Percentiles rank a stretch among this genome's conserved stretches.
phyloP scores from a whole-genome alignment of 92 coral and sea anemone species.

The Hydrozoanthus gracilis region DNA sequence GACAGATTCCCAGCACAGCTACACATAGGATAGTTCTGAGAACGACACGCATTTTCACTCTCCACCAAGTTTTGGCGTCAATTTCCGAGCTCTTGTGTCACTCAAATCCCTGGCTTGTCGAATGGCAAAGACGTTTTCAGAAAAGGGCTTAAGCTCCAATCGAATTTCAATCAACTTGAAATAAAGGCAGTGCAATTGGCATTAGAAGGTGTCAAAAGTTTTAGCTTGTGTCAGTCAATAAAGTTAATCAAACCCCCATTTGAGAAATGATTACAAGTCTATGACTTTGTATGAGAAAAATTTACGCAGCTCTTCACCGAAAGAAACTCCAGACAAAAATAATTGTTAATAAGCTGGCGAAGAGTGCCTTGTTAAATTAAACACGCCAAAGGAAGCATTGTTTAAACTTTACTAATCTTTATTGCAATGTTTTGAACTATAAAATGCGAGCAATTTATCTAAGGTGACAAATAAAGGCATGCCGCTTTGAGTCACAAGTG shows the following conservation, averaged over 20 bases:
- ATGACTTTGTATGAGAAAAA: conserved; percentile 18
- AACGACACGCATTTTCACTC: conserved; percentile 57
- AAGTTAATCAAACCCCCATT: conserved; percentile 76
- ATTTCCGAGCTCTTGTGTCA: conserved; percentile 44
- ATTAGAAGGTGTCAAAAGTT: conserved; percentile 96
- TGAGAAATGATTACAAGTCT: conserved; percentile 72
- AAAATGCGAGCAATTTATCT: conserved; percentile 58
- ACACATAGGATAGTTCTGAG: conserved; percentile 22
- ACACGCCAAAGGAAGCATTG: conserved; percentile 60
- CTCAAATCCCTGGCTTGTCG: conserved; percentile 44
- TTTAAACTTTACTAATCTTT: conserved; percentile 61
- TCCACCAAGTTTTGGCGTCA: conserved; percentile 42
- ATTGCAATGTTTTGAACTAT: conserved; percentile 63
- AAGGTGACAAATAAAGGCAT: conserved; percentile 67
- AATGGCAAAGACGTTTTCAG: conserved; percentile 31
- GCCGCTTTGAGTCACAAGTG: conserved; percentile 48
- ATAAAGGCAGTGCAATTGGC: conserved; percentile 80
- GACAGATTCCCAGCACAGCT: conserved; percentile 56
- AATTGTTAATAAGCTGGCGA: conserved; percentile 29
- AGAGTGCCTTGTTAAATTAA: conserved; percentile 42
- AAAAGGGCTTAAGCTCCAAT: conserved; percentile 65
- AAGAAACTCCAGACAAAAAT: conserved; percentile 36
- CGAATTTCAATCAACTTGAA: conserved; percentile 71
- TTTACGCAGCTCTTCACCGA: conserved; percentile 13
- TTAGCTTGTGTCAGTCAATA: conserved; percentile 82